phyloP scores from a whole-genome alignment of 1,140 invertebrate species.

The Hesperophylax magnus region DNA sequence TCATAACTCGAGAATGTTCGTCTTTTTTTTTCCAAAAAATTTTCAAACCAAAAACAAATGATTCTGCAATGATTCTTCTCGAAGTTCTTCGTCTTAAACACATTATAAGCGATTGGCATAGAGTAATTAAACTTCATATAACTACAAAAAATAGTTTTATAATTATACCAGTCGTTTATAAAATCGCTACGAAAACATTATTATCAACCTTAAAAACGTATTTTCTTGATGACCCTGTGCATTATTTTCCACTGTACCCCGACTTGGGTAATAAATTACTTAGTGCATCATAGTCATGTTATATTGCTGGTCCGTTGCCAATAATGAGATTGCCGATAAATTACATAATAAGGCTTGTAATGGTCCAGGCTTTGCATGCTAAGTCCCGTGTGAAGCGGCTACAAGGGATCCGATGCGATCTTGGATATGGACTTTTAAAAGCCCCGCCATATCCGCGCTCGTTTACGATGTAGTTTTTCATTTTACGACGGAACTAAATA shows the following conservation, averaged over 20 bases:
- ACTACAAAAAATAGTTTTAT: no score
- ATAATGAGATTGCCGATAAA: conserved; percentile 55
- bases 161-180: no score
- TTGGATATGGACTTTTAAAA: conserved; percentile 31
- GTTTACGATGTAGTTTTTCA: conserved; percentile 11
- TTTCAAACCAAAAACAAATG: no score
- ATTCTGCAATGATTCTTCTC: no score
- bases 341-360: conserved; percentile 34
- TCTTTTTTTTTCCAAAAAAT: no score
- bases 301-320: conserved; percentile 45
- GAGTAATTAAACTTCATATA: no score
- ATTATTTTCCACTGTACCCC: no score
- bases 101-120: no score
- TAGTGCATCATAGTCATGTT: conserved; percentile 54
- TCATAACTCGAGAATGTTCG: no score
- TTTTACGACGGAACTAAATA: not conserved
- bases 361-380: conserved; percentile 25
- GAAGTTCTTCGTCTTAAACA: no score
- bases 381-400: not conserved
- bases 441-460: not conserved
- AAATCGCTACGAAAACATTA: no score
- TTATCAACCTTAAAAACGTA: not conserved
- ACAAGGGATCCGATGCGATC: not conserved
- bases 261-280: conserved; percentile 52
- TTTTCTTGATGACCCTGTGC: not conserved